These are phyloP conservation scores for Oophaga sylvatica DNA, from an alignment of 2,797 vertebrate species.

Conservation along the genomic window DNA sequence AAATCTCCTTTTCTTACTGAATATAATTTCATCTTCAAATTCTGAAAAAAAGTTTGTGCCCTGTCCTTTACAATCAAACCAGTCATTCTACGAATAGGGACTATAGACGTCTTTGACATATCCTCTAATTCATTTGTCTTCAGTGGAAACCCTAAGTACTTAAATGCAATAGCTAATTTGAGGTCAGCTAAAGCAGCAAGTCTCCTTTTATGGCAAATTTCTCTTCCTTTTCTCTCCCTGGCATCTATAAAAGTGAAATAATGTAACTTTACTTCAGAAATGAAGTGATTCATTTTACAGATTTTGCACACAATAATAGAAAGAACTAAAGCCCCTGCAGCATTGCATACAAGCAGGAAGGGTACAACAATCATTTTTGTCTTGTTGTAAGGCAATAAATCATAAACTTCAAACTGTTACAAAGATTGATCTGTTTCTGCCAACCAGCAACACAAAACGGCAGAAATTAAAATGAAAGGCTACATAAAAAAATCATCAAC, in stretches of 20 bases:
- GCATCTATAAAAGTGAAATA: constrained; percentile 46
- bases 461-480: constrained; percentile 54
- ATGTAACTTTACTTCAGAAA: constrained; percentile 52
- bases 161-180: neutral
- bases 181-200: constrained; percentile 2
- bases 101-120: neutral
- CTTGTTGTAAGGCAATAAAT: constrained; percentile 61
- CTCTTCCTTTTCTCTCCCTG: neutral
- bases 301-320: constrained; percentile 59
- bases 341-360: constrained; percentile 57
- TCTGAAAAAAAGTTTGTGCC: neutral
- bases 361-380: constrained; percentile 60
- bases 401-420: constrained; percentile 61
- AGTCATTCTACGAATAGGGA: neutral
- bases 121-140: constrained; percentile 1
- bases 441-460: constrained; percentile 47
- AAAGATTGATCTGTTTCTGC: constrained; percentile 61
- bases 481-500: constrained; percentile 34
- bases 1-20: neutral
- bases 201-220: neutral
- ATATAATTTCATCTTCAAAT: neutral
- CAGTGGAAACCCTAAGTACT: neutral
- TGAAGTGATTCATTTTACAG: constrained; percentile 60
- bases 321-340: constrained; percentile 59
- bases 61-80: neutral